Base-by-base conservation (phyloP, 2,797 vertebrate species). In the Denticeps clupeoides region DNA sequence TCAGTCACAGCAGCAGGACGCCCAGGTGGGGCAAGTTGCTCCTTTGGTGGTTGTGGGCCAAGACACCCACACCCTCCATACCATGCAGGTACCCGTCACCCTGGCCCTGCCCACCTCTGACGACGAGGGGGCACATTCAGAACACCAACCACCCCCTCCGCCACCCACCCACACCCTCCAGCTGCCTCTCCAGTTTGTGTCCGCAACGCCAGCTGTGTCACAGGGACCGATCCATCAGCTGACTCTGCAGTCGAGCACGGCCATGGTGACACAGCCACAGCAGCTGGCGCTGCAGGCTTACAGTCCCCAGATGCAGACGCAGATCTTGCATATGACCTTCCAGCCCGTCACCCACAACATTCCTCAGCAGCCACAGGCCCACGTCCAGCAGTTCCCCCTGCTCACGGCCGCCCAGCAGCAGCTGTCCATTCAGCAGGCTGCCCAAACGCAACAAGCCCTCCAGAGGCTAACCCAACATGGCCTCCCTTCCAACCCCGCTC, bases 31-130 rank as follows among this genome's bases (percentile, higher is more conserved):
- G 21, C 65, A 72, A 19, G 53, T 62, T 37, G 64, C 70, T 4
- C 74, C 71, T 25, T 49, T 69, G 59, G 73, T 82, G 62, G 76
- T 84, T 63, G 61, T 83, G 45, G 60, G 83, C 53, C 79, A 78
- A 15, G 81, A 81, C 54, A 78, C 83, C 55, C 78, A 74, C 72
- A 88, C 81, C 63, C 87, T 94, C 63, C 90, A 81, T 18, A 82
- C 81, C 80, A 90, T 47, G 87, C 91, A n/a, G 86, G 89, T 63
- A 74, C 89, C 80, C 63, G 90, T 73, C 48, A 77, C 77, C 6
- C 74, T 84, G 7, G 71, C 79, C 24, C 56, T 82, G 83, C 89
- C 85, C 72, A 83, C 88, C 57, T 83, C 87, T 26, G 63, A 80
- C 46, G 83, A 88, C 38, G 47, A 32, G 12, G 51, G 35, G 18